phyloP scores from a whole-genome alignment of 1,140 invertebrate species.

The Subanguina moxae region DNA sequence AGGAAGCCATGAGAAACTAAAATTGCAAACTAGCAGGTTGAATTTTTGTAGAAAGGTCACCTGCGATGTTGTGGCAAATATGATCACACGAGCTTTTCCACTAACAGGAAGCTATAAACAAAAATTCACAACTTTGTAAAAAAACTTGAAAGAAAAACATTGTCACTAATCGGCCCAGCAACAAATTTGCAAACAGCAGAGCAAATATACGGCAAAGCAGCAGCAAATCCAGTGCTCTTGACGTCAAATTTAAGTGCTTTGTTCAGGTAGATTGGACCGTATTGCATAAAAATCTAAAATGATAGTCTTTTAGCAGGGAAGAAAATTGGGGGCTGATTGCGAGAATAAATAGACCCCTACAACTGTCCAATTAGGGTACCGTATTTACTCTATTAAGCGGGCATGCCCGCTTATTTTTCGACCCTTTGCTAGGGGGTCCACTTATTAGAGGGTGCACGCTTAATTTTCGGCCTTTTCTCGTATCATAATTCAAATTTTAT shows the following conservation, averaged over 20 bases:
- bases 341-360: too few relatives aligned
- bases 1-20: slow-evolving; percentile 46
- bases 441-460: too few relatives aligned
- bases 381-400: too few relatives aligned
- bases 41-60: slow-evolving; percentile 24
- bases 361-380: too few relatives aligned
- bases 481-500: too few relatives aligned
- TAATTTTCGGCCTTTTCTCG: too few relatives aligned
- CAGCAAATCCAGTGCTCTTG: slow-evolving; percentile 42
- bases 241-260: slow-evolving; percentile 39
- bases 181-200: slow-evolving; percentile 46
- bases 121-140: slow-evolving; percentile 7
- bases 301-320: too few relatives aligned
- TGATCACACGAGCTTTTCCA: slow-evolving; percentile 36
- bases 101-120: slow-evolving; percentile 14
- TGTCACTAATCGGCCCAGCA: slow-evolving; percentile 47
- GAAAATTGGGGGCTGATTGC: too few relatives aligned
- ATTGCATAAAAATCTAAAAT: slow-evolving; percentile 50
- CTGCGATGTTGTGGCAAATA: slow-evolving; percentile 50
- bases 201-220: slow-evolving; percentile 48
- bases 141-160: slow-evolving; percentile 46
- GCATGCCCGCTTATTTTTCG: too few relatives aligned
- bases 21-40: slow-evolving; percentile 16
- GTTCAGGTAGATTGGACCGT: slow-evolving; percentile 53
- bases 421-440: too few relatives aligned